Evolutionary conservation across 2,113 vertebrate species (phyloP).

Genomic region (Thermophis baileyi): DNA sequence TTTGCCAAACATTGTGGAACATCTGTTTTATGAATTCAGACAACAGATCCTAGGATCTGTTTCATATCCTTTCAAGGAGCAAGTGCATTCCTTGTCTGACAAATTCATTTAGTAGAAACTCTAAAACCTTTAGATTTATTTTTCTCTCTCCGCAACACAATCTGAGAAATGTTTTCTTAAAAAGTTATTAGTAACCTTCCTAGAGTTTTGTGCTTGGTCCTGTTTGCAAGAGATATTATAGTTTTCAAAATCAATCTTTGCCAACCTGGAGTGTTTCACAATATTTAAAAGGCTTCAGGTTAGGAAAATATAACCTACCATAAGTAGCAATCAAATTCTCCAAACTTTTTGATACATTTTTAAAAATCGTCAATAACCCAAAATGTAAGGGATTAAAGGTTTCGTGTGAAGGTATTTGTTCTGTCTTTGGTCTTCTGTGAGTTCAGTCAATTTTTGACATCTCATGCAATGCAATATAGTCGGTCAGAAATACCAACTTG

Average conservation of each 20-base stretch:
- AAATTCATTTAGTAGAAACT: background rate
- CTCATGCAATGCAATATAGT: background rate
- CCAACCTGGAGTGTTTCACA: background rate
- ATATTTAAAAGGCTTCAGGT: background rate
- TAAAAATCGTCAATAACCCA: background rate
- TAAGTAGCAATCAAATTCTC: background rate
- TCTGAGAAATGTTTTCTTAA: background rate
- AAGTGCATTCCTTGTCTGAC: slow-evolving; percentile 9
- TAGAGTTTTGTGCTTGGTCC: background rate
- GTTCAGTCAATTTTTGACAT: background rate
- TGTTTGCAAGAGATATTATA: background rate
- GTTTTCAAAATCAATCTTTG: background rate
- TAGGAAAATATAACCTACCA: background rate
- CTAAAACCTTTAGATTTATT: background rate
- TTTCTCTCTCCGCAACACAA: slow-evolving; percentile 12
- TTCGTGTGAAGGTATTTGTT: background rate
- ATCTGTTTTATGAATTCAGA: slow-evolving; percentile 30
- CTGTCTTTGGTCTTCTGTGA: background rate
- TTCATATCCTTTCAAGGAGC: slow-evolving; percentile 19
- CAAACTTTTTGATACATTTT: background rate
- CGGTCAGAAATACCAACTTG: background rate
- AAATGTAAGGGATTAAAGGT: background rate
- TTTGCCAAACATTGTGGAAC: background rate
- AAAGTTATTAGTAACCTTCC: background rate
- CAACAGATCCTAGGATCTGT: slow-evolving; percentile 20